Base-by-base conservation (phyloP, 2,113 vertebrate species). In the Cyprinodon variegatus region DNA sequence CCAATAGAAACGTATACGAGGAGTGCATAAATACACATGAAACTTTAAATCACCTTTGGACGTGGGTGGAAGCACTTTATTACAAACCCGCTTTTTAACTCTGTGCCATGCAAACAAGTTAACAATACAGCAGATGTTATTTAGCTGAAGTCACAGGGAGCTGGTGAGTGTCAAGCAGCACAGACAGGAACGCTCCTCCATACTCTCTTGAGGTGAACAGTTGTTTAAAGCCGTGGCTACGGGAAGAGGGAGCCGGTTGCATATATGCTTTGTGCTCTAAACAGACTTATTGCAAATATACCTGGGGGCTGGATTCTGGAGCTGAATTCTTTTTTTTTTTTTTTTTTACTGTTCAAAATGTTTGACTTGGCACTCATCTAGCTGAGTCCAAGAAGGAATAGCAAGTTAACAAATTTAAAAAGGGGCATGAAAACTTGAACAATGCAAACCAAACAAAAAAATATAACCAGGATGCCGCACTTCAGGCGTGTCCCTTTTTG, bases 51-150 rank as follows among this genome's bases (percentile, higher is more conserved):
- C 43, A 70, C 74, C 61, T 62, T 0, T 77, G 53, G 75, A 62
- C 70, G 20, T 10, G 22, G 64, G 11, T 36, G 53, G 68, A 82
- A 73, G 39, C 10, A 22, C 76, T 77, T 79, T 37, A 75, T 65
- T 40, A 69, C 67, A 62, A 77, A 75, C 77, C 65, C 72, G 45
- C 1, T 20, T 29, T 75, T 72, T 1, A 40, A 79, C 74, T 65
- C 41, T 41, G 68, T 65, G 78, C 82, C 87, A 83, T 87, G 84
- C 86, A 81, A 76, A 73, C 22, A 73, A 83, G 67, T 81, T n/a
- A 43, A 73, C 65, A 76, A 29, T 48, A 71, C 15, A 75, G 40
- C 50, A 59, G 80, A 74, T 48, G 11, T 61, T 15, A 77, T 70
- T 41, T 57, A 73, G 77, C 70, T 62, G 53, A 65, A 73, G 65